Evolutionary conservation across 2,797 vertebrate species (phyloP).

Genomic region (Hafferia zeledoni): DNA sequence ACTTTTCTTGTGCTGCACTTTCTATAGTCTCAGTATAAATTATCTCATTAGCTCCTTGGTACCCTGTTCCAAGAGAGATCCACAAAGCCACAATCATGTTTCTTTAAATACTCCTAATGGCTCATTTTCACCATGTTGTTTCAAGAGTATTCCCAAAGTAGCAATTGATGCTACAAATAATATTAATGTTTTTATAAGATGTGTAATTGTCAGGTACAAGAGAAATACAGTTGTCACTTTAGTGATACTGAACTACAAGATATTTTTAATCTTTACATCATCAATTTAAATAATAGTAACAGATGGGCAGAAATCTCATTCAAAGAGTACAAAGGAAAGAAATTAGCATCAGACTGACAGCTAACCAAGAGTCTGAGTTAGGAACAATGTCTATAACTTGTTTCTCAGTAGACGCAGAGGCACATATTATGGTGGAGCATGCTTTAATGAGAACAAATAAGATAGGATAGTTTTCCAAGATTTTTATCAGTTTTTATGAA

Average conservation of each 20-base stretch:
- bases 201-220: neutral
- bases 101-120: neutral
- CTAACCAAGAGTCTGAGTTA: neutral
- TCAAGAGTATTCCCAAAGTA: neutral
- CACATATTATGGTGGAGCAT: rapidly evolving
- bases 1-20: neutral
- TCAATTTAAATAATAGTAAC: neutral
- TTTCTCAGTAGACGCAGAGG: neutral
- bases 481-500: neutral
- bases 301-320: neutral
- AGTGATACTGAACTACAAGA: neutral
- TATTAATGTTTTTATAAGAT: neutral
- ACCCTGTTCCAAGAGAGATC: neutral
- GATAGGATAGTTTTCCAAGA: neutral
- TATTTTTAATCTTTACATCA: neutral
- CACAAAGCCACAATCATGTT: neutral
- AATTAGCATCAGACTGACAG: neutral
- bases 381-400: neutral
- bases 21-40: neutral
- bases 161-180: neutral
- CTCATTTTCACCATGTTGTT: neutral
- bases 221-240: neutral
- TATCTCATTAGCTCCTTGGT: neutral
- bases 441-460: neutral
- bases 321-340: neutral